These are phyloP conservation scores for Prenolepis imparis DNA, from an alignment of 2,888 invertebrate genomes.

Conservation along the genomic window DNA sequence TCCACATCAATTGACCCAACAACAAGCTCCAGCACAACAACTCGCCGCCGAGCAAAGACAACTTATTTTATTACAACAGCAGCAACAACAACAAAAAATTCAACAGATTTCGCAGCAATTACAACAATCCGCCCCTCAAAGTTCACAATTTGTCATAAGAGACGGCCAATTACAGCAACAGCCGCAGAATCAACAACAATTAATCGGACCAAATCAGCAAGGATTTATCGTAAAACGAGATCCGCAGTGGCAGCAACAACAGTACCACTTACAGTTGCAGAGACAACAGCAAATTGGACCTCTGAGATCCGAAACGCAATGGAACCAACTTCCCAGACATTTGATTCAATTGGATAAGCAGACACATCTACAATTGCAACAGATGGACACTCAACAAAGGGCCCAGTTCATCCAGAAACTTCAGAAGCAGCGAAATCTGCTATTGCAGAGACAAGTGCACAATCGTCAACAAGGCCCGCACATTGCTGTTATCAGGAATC, in stretches of 20 bases:
- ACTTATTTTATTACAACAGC: slow-evolving; percentile 87
- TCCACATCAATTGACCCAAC: slow-evolving; percentile 75
- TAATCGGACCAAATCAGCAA: slow-evolving; percentile 83
- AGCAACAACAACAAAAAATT: slow-evolving; percentile 88
- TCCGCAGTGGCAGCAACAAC: slow-evolving; percentile 88
- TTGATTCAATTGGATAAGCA: slow-evolving; percentile 94
- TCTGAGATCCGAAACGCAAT: slow-evolving; percentile 82
- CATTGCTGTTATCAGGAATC: slow-evolving; percentile 91
- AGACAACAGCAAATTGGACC: slow-evolving; percentile 84
- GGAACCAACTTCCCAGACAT: slow-evolving; percentile 88
- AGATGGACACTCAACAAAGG: slow-evolving; percentile 93
- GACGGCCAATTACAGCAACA: slow-evolving; percentile 85
- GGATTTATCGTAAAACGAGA: slow-evolving; percentile 87
- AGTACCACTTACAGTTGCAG: slow-evolving; percentile 87
- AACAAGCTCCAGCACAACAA: slow-evolving; percentile 81
- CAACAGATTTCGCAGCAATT: slow-evolving; percentile 87
- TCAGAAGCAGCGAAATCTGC: slow-evolving; percentile 89
- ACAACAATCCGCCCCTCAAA: slow-evolving; percentile 84
- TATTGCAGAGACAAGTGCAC: slow-evolving; percentile 88
- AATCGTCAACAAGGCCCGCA: slow-evolving; percentile 88
- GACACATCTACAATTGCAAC: slow-evolving; percentile 94
- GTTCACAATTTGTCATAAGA: slow-evolving; percentile 85
- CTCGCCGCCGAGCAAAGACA: slow-evolving; percentile 84
- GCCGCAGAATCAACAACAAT: slow-evolving; percentile 85
- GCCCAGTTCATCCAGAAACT: slow-evolving; percentile 93